Base-by-base conservation (phyloP, 2,888 invertebrate species). In the Eupsilia transversa region DNA sequence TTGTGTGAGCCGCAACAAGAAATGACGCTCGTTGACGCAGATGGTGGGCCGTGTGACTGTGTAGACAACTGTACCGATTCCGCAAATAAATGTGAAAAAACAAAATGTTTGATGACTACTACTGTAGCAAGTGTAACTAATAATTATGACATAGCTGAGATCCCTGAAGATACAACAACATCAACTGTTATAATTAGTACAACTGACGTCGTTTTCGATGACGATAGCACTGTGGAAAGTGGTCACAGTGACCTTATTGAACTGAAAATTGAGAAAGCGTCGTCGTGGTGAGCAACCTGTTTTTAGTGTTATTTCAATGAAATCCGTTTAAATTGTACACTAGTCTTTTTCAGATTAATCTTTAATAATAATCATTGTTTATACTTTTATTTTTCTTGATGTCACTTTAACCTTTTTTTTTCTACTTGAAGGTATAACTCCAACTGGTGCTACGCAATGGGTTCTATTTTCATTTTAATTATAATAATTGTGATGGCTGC, bases 21-120 rank as follows among this genome's bases (percentile, higher is more conserved):
- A 66, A 57, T 71, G 35, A 63, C 1, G 52, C 41, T 67, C 38
- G 74, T 83, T 14, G 66, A 65, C n/a, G 67, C 14, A 10, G 68
- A 83, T 54, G 85, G 79, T n/a, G 30, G 23, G 0, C 74, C 82
- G 4, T 89, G 89, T 71, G 75, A 87, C 38, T 82, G 83, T 67
- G 67, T 73, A 27, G 56, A 75, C 0, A 79, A 86, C 49, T 87
- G 79, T 30, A 60, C 77, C 7, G 64, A 72, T 43, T 38, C 1
- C 5, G 43, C 64, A 1, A 67, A 41, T 20, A 76, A 43, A 71
- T 89, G 89, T 60, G 76, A 74, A 23, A 82, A 69, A 52, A 89
- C 85, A n/a, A 68, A 79, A 66, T 89, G 89, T 74, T 38, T 79
- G 2, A 35, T 12, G 20, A 35, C 59, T 20, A 56, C 65, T 27